These are phyloP conservation scores for Oreochromis aureus DNA, from an alignment of 2,113 vertebrate genomes.

Conservation along the genomic window DNA sequence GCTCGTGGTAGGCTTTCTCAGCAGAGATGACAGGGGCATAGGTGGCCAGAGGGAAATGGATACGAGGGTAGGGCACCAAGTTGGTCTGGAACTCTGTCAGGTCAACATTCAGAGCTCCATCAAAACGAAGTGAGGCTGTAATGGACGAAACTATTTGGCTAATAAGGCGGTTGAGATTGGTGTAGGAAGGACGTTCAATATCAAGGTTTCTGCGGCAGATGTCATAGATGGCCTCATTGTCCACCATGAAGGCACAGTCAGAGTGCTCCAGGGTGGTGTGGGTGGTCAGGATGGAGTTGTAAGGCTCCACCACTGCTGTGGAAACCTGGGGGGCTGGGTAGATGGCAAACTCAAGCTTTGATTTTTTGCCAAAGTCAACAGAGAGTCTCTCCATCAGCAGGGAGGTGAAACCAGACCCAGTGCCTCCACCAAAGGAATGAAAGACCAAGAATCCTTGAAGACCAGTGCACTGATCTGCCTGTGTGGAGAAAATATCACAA, in stretches of 20 bases:
- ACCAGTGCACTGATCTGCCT: background rate
- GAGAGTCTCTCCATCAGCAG: conserved; percentile 81
- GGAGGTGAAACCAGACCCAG: conserved; percentile 82
- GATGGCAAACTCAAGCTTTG: conserved; percentile 80
- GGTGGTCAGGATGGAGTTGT: conserved; percentile 83
- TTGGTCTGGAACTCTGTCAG: background rate
- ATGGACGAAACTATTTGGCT: accelerated
- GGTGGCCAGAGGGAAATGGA: background rate
- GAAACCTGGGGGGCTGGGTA: conserved; percentile 81
- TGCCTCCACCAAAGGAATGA: conserved; percentile 76
- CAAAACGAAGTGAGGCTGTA: background rate
- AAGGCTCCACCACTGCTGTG: conserved; percentile 81
- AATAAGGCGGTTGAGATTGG: conserved; percentile 30
- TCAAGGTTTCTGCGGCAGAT: conserved; percentile 76
- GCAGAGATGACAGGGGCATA: accelerated
- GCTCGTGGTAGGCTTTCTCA: background rate
- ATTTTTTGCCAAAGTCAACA: conserved; percentile 76
- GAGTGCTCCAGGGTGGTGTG: conserved; percentile 84
- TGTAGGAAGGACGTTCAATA: conserved; percentile 75
- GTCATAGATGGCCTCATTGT: conserved; percentile 81
- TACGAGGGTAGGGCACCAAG: accelerated
- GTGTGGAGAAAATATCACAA: background rate
- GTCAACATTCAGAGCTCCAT: background rate
- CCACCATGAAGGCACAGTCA: conserved; percentile 82
- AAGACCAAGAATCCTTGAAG: background rate